phyloP scores from a whole-genome alignment of 2,888 invertebrate genomes.

The Plutella xylostella region DNA sequence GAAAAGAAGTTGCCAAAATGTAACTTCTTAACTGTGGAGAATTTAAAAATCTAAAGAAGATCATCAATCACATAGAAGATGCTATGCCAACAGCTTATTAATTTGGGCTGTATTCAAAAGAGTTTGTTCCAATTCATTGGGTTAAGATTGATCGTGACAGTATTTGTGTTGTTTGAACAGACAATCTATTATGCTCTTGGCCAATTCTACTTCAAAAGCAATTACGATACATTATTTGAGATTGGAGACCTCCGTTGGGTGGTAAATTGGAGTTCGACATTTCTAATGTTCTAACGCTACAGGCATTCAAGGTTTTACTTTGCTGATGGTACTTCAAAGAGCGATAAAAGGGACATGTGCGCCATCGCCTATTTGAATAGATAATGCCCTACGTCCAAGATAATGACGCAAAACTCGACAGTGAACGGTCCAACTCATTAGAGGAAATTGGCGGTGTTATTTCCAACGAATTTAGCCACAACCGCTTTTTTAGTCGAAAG shows the following conservation, averaged over 20 bases:
- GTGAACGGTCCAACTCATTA: slow-evolving; percentile 24
- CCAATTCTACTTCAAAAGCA: too few relatives aligned
- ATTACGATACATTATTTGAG: too few relatives aligned
- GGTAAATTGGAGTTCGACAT: too few relatives aligned
- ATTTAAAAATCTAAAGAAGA: background rate
- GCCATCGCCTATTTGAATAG: slow-evolving; percentile 25
- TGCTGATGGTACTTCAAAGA: slow-evolving; percentile 8
- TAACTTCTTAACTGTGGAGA: background rate
- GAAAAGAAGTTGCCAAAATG: slow-evolving; percentile 15
- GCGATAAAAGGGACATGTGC: slow-evolving; percentile 15
- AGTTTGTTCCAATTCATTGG: slow-evolving; percentile 1
- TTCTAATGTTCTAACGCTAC: background rate
- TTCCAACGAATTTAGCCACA: too few relatives aligned
- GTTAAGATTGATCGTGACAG: slow-evolving; percentile 1
- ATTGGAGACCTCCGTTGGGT: too few relatives aligned
- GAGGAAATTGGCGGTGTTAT: slow-evolving; percentile 15
- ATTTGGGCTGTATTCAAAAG: slow-evolving; percentile 1
- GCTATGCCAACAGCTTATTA: slow-evolving; percentile 2
- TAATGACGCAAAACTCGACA: slow-evolving; percentile 16
- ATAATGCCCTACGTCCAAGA: slow-evolving; percentile 17
- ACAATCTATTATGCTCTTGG: slow-evolving; percentile 1
- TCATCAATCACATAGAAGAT: slow-evolving; percentile 3
- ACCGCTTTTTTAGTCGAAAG: too few relatives aligned
- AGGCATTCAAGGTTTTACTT: background rate
- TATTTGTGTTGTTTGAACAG: background rate